Conservation (phyloP, 2,797 vertebrate genomes). For the Phataginus tricuspis region DNA sequence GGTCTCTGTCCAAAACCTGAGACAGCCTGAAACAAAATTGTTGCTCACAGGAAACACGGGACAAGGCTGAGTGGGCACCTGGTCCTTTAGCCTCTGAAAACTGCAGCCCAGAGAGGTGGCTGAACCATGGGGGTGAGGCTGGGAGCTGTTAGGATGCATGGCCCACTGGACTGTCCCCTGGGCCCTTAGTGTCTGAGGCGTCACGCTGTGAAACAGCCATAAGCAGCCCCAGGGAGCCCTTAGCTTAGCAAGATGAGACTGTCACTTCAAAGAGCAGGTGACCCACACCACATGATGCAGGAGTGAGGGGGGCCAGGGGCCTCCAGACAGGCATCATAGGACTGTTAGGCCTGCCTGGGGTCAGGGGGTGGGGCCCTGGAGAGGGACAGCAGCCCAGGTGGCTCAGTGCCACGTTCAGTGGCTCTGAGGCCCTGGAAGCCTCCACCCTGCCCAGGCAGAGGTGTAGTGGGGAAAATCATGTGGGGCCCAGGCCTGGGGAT, state of each 20-base stretch:
- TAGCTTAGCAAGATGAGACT: neutral
- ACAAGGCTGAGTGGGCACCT: neutral
- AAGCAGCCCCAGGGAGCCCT: neutral
- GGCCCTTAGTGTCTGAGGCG: neutral
- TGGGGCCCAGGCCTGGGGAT: neutral
- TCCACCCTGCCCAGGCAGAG: neutral
- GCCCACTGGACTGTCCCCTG: neutral
- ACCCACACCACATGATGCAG: too few species aligned
- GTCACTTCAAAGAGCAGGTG: neutral
- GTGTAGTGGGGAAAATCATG: rapidly evolving
- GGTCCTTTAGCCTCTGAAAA: neutral
- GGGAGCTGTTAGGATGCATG: neutral
- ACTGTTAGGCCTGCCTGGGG: too few species aligned
- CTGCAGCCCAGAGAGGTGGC: neutral
- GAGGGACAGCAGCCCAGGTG: too few species aligned
- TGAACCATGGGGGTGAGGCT: neutral
- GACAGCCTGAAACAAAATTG: neutral
- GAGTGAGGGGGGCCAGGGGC: too few species aligned
- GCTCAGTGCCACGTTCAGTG: neutral
- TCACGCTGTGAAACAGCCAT: neutral
- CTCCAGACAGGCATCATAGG: neutral
- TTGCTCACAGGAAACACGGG: neutral
- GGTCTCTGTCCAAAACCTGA: neutral
- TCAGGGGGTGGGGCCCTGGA: too few species aligned
- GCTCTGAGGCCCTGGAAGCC: neutral